Conservation (phyloP, 2,797 vertebrate species). For the Aythya fuligula region DNA sequence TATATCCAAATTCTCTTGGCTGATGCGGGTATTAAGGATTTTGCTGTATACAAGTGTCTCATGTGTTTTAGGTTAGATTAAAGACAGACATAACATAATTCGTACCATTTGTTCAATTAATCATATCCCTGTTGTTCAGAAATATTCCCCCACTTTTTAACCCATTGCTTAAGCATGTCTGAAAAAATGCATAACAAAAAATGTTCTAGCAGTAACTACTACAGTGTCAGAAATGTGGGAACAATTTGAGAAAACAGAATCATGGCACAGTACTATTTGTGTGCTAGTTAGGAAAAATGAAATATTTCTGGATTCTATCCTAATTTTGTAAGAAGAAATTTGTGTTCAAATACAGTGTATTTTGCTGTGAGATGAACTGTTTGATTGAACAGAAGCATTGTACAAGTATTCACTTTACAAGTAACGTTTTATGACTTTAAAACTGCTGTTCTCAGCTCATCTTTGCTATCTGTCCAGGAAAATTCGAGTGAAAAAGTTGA, state of each 20-base stretch:
- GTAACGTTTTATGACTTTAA: background rate
- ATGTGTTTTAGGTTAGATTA: background rate
- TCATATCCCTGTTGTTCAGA: background rate
- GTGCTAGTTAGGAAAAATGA: background rate
- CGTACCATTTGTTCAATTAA: constrained; percentile 10
- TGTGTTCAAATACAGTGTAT: background rate
- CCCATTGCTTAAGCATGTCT: background rate
- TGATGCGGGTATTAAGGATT: background rate
- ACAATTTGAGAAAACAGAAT: background rate
- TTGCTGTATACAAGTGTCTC: background rate
- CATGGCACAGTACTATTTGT: background rate
- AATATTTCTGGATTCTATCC: background rate
- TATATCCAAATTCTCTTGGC: background rate
- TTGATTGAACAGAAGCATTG: background rate
- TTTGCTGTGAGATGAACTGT: background rate
- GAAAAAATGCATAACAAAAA: background rate
- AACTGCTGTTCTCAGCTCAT: background rate
- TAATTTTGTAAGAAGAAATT: background rate
- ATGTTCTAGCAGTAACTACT: background rate
- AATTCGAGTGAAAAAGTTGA: background rate
- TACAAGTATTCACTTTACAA: background rate
- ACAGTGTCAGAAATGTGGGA: background rate
- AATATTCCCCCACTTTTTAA: background rate
- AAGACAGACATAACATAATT: constrained; percentile 26
- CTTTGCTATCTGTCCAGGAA: background rate